These are phyloP conservation scores for Hypomecis atomaria DNA, from an alignment of 2,888 invertebrate genomes.

Conservation along the genomic window DNA sequence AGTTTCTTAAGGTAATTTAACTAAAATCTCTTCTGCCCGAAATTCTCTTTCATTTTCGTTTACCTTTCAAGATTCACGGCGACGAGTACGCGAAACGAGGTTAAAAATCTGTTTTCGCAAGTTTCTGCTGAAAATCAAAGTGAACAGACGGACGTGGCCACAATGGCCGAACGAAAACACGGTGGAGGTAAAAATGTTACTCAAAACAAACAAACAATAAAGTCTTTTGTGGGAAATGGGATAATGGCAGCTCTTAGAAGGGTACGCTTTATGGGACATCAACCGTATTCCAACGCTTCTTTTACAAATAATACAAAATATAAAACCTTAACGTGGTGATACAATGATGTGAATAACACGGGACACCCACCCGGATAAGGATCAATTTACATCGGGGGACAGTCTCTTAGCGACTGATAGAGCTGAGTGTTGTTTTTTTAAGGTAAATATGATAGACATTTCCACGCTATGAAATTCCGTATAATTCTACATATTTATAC, in stretches of 20 bases:
- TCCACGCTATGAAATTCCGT: too few relatives aligned
- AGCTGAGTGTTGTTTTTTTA: background rate
- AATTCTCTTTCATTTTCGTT: background rate
- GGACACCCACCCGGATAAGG: background rate
- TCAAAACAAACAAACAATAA: conserved; percentile 17
- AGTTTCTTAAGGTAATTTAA: background rate
- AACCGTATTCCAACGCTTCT: conserved; percentile 2
- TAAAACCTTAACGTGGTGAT: background rate
- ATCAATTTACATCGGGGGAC: background rate
- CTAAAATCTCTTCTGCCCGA: background rate
- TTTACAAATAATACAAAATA: background rate
- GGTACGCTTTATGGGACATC: conserved; percentile 17
- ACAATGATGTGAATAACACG: background rate
- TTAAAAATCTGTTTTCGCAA: background rate
- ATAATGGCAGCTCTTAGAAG: conserved; percentile 6
- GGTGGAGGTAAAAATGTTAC: conserved; percentile 6
- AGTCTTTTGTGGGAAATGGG: conserved; percentile 10
- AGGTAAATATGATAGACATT: too few relatives aligned
- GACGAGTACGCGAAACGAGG: background rate
- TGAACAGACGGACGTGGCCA: background rate
- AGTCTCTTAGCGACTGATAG: background rate
- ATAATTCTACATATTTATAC: too few relatives aligned
- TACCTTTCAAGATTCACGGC: background rate
- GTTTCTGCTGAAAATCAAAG: background rate
- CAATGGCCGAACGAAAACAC: background rate